These are phyloP conservation scores for Panthera uncia DNA, from an alignment of 2,113 vertebrate genomes.

Conservation along the genomic window DNA sequence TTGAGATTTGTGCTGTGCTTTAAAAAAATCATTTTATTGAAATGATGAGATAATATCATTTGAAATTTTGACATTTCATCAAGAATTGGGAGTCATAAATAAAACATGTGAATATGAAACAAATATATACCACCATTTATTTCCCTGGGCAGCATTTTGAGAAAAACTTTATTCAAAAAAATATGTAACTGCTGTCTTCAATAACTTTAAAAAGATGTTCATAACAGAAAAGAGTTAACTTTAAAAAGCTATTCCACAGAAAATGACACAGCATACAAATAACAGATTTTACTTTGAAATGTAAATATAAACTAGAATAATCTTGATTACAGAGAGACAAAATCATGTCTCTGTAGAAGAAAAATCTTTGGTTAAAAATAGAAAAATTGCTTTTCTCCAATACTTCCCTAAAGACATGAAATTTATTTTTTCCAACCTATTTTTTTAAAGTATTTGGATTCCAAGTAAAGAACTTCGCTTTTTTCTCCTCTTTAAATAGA, in stretches of 20 bases:
- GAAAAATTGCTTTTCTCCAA: conserved; percentile 52
- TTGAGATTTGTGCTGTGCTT: conserved; percentile 7
- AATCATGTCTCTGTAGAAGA: conserved; percentile 57
- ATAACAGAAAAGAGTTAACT: conserved; percentile 69
- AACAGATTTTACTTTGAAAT: conserved; percentile 77
- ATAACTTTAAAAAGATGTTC: conserved; percentile 51
- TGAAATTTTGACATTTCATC: background rate
- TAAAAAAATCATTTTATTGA: conserved; percentile 22
- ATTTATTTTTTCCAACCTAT: conserved; percentile 16
- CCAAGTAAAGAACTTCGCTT: conserved; percentile 40
- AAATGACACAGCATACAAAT: conserved; percentile 68
- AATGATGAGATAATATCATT: conserved; percentile 1
- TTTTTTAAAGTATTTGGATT: conserved; percentile 37
- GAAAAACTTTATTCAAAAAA: conserved; percentile 4
- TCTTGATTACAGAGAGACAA: conserved; percentile 72
- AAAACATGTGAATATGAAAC: background rate
- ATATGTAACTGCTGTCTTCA: background rate
- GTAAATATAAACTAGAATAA: conserved; percentile 74
- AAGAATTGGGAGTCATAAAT: background rate
- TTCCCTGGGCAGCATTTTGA: conserved; percentile 36
- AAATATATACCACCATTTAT: background rate
- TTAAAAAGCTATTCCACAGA: conserved; percentile 32
- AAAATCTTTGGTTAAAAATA: conserved; percentile 69
- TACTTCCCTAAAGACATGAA: conserved; percentile 25
- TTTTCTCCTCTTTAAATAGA: conserved; percentile 54